Conservation (phyloP, 2,113 vertebrate genomes). For the Actenoides hombroni region DNA sequence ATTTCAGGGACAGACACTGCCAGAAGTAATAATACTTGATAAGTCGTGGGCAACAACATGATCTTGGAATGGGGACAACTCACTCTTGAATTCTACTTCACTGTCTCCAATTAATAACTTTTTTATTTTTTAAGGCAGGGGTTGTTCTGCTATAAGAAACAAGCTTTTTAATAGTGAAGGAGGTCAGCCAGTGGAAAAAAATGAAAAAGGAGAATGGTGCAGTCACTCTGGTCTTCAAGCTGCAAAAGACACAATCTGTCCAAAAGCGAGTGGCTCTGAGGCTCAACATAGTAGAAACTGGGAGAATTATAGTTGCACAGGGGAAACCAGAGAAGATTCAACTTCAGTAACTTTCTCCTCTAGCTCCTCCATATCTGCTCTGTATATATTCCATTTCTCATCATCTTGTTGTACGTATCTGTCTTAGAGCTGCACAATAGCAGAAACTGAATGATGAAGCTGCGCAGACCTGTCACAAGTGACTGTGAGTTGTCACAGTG, state of each 20-base stretch:
- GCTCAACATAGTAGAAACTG: not conserved
- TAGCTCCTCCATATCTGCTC: not conserved
- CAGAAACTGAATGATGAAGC: not conserved
- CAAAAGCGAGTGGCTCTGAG: not conserved
- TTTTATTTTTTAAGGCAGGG: not conserved
- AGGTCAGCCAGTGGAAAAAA: not conserved
- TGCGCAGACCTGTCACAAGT: not conserved
- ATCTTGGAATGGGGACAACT: not conserved
- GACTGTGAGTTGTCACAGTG: not conserved
- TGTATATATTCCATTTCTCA: not conserved
- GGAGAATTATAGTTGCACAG: not conserved
- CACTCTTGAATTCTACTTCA: slow-evolving; percentile 9
- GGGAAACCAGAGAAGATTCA: not conserved
- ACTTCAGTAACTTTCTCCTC: not conserved
- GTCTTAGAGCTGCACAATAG: not conserved
- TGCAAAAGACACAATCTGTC: not conserved
- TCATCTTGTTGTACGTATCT: not conserved
- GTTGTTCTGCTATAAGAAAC: not conserved
- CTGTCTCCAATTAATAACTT: not conserved
- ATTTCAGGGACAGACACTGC: not conserved
- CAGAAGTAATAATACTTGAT: not conserved
- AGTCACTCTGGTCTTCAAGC: not conserved
- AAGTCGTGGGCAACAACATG: not conserved
- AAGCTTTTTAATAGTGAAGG: not conserved
- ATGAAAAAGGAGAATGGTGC: not conserved